phyloP scores from a whole-genome alignment of 1,140 invertebrate genomes.

The Cydia amplana region DNA sequence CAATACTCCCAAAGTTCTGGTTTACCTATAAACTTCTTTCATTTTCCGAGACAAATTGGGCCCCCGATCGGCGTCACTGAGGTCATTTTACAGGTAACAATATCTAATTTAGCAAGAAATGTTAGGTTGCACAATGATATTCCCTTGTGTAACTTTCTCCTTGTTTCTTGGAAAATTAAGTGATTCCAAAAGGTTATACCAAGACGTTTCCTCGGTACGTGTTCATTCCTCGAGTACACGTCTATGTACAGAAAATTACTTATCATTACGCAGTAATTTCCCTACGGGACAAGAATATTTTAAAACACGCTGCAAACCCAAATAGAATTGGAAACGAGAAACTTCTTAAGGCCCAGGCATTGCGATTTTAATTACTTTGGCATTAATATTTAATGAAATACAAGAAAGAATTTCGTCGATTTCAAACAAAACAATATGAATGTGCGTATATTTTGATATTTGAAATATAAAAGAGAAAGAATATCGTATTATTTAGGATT shows the following conservation, averaged over 20 bases:
- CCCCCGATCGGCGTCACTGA: too few species aligned
- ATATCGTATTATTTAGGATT: too few species aligned
- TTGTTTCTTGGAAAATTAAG: background rate
- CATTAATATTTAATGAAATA: background rate
- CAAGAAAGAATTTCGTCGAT: background rate
- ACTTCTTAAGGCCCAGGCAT: background rate
- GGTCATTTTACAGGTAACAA: too few species aligned
- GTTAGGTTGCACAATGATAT: background rate
- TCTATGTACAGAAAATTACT: conserved; percentile 18
- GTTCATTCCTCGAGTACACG: conserved; percentile 6
- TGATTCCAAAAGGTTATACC: background rate
- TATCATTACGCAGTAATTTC: conserved; percentile 25
- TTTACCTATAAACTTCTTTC: too few species aligned
- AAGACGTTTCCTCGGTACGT: conserved; percentile 6
- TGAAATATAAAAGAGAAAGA: too few species aligned
- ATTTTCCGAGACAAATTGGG: too few species aligned
- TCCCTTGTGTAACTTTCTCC: background rate
- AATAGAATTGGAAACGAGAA: background rate
- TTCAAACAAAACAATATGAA: background rate
- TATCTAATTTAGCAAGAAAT: background rate
- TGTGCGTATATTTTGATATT: too few species aligned
- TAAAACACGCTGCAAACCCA: background rate
- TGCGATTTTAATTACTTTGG: background rate
- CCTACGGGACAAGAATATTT: background rate
- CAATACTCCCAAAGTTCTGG: too few species aligned